A percentile compares a stretch with the other conserved stretches of the same genome.
These are phyloP conservation scores for Anguilla rostrata DNA, from an alignment of 2,113 vertebrate species.

Conservation along the genomic window DNA sequence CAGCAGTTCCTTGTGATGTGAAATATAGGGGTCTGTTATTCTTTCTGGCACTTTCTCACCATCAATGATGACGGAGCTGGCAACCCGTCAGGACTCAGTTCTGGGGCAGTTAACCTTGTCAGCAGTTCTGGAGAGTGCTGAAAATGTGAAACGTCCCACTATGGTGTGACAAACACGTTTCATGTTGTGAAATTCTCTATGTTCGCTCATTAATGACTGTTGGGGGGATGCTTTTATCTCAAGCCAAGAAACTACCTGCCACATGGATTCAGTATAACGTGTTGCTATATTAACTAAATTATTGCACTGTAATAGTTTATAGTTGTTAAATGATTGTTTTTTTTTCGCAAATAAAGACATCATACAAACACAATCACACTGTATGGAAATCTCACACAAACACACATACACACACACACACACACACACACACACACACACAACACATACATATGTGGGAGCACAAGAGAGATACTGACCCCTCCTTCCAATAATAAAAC, in stretches of 20 bases:
- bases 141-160: background rate
- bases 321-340: too few relatives aligned
- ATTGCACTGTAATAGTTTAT: too few relatives aligned
- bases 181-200: background rate
- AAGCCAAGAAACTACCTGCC: background rate
- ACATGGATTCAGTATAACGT: background rate
- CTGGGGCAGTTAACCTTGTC: conserved; percentile 16
- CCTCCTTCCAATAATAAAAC: conserved; percentile 11
- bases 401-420: too few relatives aligned
- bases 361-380: too few relatives aligned
- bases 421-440: too few relatives aligned
- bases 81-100: background rate
- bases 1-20: conserved; percentile 8
- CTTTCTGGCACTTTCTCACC: conserved; percentile 15
- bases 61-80: background rate
- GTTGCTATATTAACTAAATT: background rate
- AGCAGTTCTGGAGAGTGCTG: background rate
- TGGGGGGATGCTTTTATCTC: background rate
- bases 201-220: background rate
- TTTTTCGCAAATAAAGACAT: too few relatives aligned
- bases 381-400: too few relatives aligned
- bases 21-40: conserved; percentile 20
- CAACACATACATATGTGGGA: too few relatives aligned
- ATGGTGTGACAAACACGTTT: background rate
- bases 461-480: background rate